phyloP scores from a whole-genome alignment of 2,888 invertebrate genomes.

The Leptopilina drosophilae region DNA sequence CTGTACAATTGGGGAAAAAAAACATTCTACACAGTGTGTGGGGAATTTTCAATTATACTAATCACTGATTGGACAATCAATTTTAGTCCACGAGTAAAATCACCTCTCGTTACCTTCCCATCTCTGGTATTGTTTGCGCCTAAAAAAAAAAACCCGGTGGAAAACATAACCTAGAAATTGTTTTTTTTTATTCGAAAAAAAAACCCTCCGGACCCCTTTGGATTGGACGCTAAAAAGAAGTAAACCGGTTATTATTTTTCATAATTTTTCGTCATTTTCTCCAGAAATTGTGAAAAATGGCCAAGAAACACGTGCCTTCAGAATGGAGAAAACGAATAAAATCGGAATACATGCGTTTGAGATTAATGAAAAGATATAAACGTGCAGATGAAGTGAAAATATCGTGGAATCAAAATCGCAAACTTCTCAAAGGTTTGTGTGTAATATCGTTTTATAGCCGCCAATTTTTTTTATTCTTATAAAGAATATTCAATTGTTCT shows the following conservation, averaged over 20 bases:
- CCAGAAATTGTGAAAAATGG: neutral
- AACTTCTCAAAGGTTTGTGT: slow-evolving; percentile 81
- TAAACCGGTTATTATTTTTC: neutral
- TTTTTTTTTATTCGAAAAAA: neutral
- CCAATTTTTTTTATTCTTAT: too few relatives aligned
- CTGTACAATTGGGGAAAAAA: too few relatives aligned
- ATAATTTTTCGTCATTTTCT: neutral
- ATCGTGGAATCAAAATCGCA: slow-evolving; percentile 90
- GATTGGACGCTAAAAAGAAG: slow-evolving; percentile 1
- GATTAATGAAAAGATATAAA: slow-evolving; percentile 92
- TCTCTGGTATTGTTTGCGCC: neutral
- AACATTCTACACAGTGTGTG: too few relatives aligned
- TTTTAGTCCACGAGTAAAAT: too few relatives aligned
- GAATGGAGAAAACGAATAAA: slow-evolving; percentile 40
- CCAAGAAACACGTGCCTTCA: slow-evolving; percentile 13
- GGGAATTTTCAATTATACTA: too few relatives aligned
- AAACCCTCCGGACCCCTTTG: too few relatives aligned
- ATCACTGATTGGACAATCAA: too few relatives aligned
- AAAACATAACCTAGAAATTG: slow-evolving; percentile 7
- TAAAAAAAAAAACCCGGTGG: neutral
- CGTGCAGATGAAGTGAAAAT: slow-evolving; percentile 94
- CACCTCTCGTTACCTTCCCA: too few relatives aligned
- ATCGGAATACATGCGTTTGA: slow-evolving; percentile 81
- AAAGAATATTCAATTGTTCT: too few relatives aligned
- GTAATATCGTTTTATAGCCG: too few relatives aligned